A percentile compares a stretch with the other conserved stretches of the same genome.
phyloP scores from a whole-genome alignment of 2,797 vertebrate genomes.

The Pteropus rufus region DNA sequence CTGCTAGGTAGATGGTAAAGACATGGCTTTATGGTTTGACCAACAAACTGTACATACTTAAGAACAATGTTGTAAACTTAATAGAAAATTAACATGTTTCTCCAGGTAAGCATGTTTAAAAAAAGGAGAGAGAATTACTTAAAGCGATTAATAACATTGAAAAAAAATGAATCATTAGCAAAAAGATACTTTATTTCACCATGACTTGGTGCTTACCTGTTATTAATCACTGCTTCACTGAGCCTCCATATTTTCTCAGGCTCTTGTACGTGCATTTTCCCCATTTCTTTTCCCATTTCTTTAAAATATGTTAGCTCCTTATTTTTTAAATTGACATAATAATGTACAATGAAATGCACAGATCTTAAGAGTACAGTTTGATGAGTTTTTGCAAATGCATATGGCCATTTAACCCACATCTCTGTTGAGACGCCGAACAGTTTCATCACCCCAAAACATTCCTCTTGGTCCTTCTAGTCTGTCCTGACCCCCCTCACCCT shows the following conservation, averaged over 20 bases:
- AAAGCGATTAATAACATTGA: neutral
- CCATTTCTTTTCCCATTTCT: neutral
- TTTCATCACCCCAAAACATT: neutral
- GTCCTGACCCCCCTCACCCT: neutral
- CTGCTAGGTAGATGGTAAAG: neutral
- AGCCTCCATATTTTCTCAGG: neutral
- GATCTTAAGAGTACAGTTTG: slow-evolving; percentile 7
- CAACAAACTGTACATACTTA: neutral
- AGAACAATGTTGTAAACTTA: neutral
- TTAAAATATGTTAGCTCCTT: neutral
- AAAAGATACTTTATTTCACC: neutral
- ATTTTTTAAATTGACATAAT: neutral
- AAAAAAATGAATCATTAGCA: slow-evolving; percentile 14
- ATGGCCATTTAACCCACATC: neutral
- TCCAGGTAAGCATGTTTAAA: neutral
- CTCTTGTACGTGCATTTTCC: neutral
- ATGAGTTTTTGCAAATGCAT: neutral
- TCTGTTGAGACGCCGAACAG: neutral
- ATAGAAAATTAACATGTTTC: neutral
- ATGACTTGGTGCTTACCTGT: neutral
- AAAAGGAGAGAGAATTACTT: neutral
- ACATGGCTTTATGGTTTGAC: neutral
- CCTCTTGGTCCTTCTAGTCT: neutral
- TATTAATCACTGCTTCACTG: neutral
- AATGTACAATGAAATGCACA: neutral